phyloP scores from a whole-genome alignment of 2,113 vertebrate genomes.

The Dendrocopos noguchii region DNA sequence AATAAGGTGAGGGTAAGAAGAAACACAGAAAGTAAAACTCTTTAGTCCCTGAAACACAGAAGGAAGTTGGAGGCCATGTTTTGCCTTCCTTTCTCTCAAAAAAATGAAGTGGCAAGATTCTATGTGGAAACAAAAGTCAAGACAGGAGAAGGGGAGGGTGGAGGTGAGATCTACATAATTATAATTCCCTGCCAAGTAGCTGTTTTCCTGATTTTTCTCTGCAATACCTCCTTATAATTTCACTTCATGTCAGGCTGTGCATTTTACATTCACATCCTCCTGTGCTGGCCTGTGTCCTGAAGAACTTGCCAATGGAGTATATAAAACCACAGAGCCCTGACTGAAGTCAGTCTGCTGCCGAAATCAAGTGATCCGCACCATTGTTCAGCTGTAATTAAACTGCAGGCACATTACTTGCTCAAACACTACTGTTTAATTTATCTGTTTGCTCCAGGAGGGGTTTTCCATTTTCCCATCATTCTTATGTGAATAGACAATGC shows the following conservation, averaged over 20 bases:
- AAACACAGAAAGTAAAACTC: not conserved
- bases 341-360: not conserved
- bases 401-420: constrained; percentile 43
- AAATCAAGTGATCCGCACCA: not conserved
- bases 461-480: constrained; percentile 16
- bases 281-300: not conserved
- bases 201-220: not conserved
- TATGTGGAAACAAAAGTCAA: not conserved
- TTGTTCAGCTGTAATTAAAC: constrained; percentile 60
- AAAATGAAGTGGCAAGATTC: not conserved
- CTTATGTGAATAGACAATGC: constrained; percentile 15
- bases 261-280: not conserved
- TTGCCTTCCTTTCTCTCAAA: not conserved
- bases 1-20: not conserved
- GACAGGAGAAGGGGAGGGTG: not conserved
- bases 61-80: not conserved
- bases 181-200: not conserved
- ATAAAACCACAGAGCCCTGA: not conserved
- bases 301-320: not conserved
- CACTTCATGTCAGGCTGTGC: not conserved
- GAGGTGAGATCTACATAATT: not conserved
- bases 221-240: not conserved
- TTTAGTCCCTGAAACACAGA: not conserved
- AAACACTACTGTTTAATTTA: constrained; percentile 39
- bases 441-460: constrained; percentile 63